Base-by-base conservation (phyloP, 2,888 invertebrate genomes). In the Hypsopygia costalis region DNA sequence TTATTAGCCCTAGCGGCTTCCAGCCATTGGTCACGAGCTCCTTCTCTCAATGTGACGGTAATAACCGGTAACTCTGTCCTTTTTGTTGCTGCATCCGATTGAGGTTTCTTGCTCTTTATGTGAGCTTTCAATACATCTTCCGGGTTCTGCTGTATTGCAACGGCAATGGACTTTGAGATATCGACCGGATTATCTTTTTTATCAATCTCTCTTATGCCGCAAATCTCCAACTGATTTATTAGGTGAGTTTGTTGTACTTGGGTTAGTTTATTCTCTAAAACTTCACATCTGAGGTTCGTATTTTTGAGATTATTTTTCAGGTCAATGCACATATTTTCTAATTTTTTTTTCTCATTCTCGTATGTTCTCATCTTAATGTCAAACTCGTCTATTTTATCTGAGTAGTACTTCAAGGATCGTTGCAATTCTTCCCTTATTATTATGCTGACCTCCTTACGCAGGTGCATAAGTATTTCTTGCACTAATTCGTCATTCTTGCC, bases 311-410 rank as follows among this genome's bases (percentile, higher is more conserved):
- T 31, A 39, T 39, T 43, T 21, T 6, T 25, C 1, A 39, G 10
- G 21, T 43, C 35, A 3, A 1, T 27, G 11, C 21, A 32, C 6
- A 31, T 27, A 21, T 43, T 43, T 29, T 43, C 38, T 9, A 42
- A 8, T 6, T 4, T 27, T 43, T 43, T 43, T 5, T 37, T 20
- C 6, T 21, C 33, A 1, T 27, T 11, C 10, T 43, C 43, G 11
- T 42, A 36, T 4, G 22, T 22, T 25, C 11, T 34, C 20, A 34
- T 34, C 34, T 28, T 40, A 4, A 8, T 6, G 25, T 40, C 44
- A 25, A 36, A 44, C 39, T 36, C n/a, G 11, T 45, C 41, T 2
- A 36, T 36, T 22, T 20, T 27, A 8, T 34, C 34, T 8, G 7
- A 6, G 6, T 25, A 25, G n/a, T 2, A 25, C 6, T 25, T 25